Conservation (phyloP, 2,888 invertebrate species). For the Phyto melanocephala region DNA sequence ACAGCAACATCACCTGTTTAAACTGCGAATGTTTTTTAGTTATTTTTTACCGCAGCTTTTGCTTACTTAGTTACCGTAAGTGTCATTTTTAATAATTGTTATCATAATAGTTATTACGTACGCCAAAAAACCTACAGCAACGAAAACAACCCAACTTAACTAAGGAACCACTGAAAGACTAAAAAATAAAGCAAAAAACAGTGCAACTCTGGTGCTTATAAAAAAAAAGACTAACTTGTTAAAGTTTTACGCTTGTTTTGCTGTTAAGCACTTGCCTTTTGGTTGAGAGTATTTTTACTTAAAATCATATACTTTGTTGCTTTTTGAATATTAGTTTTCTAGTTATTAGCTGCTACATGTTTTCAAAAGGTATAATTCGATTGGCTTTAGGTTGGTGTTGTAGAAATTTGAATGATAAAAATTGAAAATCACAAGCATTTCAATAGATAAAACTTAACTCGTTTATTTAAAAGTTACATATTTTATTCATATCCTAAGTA, state of each 20-base stretch:
- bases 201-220: not conserved
- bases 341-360: not conserved
- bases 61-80: slow-evolving; percentile 27
- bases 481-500: not conserved
- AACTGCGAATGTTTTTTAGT: not conserved
- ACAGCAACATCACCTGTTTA: not conserved
- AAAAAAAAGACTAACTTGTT: slow-evolving; percentile 20
- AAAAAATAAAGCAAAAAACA: not conserved
- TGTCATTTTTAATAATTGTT: slow-evolving; percentile 51
- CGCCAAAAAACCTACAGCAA: not conserved
- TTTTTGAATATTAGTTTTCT: slow-evolving; percentile 16
- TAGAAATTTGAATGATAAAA: too few relatives aligned
- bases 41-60: not conserved
- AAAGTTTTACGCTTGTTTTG: slow-evolving; percentile 25
- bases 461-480: too few relatives aligned
- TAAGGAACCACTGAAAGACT: not conserved
- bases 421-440: too few relatives aligned
- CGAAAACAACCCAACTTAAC: not conserved
- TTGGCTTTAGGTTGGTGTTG: too few relatives aligned
- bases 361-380: not conserved
- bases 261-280: slow-evolving; percentile 28
- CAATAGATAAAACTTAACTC: too few relatives aligned
- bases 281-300: not conserved
- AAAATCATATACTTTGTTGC: slow-evolving; percentile 19
- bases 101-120: slow-evolving; percentile 52